Percentiles rank a stretch among this genome's conserved stretches.
Conservation (phyloP, 2,888 invertebrate species). For the Timandra comae region DNA sequence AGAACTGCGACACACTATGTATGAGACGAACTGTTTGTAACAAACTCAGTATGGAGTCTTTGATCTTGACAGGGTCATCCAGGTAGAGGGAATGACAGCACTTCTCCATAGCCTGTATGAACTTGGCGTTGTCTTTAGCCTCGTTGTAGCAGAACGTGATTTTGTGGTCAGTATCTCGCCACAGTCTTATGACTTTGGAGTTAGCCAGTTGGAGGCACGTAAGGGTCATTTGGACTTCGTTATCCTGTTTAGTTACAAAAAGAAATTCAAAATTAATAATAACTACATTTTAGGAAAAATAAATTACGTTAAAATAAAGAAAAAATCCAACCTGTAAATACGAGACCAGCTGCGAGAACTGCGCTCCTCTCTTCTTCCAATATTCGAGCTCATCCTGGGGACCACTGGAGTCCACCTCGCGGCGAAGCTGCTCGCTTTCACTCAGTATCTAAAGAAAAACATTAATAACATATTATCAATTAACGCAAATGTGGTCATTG, state of each 20-base stretch:
- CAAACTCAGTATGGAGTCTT: conserved; percentile 91
- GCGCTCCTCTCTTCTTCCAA: conserved; percentile 96
- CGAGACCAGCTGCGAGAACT: conserved; percentile 90
- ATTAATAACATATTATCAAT: no score
- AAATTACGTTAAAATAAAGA: neutral
- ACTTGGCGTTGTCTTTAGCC: conserved; percentile 96
- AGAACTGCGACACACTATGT: conserved; percentile 96
- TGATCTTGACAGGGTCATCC: conserved; percentile 95
- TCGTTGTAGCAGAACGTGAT: conserved; percentile 97
- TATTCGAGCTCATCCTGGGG: conserved; percentile 97
- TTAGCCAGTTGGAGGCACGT: conserved; percentile 85
- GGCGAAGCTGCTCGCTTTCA: conserved; percentile 93
- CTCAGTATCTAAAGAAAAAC: conserved; percentile 79
- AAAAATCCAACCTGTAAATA: conserved; percentile 77
- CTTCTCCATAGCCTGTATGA: conserved; percentile 92
- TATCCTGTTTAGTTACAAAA: no score
- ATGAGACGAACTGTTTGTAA: conserved; percentile 95
- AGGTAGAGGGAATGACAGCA: conserved; percentile 95
- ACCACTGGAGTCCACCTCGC: conserved; percentile 93
- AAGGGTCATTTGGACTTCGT: conserved; percentile 86
- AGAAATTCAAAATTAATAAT: neutral
- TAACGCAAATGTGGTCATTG: no score
- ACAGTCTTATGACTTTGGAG: conserved; percentile 86
- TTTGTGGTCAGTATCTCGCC: conserved; percentile 91
- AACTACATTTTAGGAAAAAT: neutral